Evolutionary conservation across 1,140 invertebrate species (phyloP).

Genomic region (Ptiloglossa arizonensis): DNA sequence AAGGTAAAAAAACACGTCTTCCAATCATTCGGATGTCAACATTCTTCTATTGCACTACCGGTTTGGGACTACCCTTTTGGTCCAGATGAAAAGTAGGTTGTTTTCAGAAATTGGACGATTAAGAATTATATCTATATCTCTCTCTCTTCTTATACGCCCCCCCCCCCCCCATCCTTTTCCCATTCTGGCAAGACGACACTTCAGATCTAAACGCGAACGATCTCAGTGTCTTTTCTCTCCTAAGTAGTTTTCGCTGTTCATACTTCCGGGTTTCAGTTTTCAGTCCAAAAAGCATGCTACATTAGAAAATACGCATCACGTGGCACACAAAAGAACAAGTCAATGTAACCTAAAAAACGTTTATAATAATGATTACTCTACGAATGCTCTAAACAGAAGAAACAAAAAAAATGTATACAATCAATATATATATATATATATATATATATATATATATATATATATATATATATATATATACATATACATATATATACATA

Average conservation of each 20-base stretch:
- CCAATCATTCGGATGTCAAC: no score
- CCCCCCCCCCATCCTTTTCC: no score
- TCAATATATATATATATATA: not conserved
- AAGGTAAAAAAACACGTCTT: no score
- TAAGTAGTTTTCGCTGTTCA: constrained; percentile 55
- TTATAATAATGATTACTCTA: constrained; percentile 66
- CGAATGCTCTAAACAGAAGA: constrained; percentile 63
- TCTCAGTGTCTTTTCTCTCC: constrained; percentile 36
- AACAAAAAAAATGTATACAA: constrained; percentile 39
- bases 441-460: constrained; percentile 27
- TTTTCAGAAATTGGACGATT: no score
- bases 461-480: constrained; percentile 25
- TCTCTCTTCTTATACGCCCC: no score
- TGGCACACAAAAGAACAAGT: constrained; percentile 69
- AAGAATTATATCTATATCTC: no score
- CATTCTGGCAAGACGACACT: not conserved
- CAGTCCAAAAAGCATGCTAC: constrained; percentile 67
- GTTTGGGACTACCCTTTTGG: no score
- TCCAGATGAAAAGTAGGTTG: no score
- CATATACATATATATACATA: constrained; percentile 16
- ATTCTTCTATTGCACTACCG: no score
- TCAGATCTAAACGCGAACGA: constrained; percentile 52
- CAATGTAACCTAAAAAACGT: constrained; percentile 65
- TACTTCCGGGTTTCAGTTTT: constrained; percentile 48
- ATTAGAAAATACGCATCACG: constrained; percentile 70